Conservation (phyloP, 2,888 invertebrate genomes). For the Archips xylosteana region DNA sequence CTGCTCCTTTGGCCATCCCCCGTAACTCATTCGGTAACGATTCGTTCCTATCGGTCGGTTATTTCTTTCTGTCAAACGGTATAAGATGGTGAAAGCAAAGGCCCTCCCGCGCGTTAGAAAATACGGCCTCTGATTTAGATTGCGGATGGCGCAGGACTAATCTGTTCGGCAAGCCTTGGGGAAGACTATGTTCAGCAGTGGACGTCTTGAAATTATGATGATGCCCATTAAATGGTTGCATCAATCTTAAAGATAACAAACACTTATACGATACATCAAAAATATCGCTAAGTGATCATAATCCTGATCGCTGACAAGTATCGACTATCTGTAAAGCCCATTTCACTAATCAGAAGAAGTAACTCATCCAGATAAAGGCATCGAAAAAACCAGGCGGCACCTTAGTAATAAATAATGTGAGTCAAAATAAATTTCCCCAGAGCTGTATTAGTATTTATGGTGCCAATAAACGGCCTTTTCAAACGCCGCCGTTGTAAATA, state of each 20-base stretch:
- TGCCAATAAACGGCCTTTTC: conserved; percentile 79
- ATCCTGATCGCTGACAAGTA: not conserved
- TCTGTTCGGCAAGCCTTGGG: too few species aligned
- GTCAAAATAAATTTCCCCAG: conserved; percentile 79
- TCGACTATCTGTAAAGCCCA: conserved; percentile 13
- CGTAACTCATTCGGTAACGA: too few species aligned
- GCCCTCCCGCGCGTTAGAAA: too few species aligned
- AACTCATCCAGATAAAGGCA: conserved; percentile 35
- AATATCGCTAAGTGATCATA: conserved; percentile 6
- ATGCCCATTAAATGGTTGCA: not conserved
- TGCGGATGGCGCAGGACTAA: too few species aligned
- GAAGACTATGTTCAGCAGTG: too few species aligned
- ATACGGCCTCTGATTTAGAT: too few species aligned
- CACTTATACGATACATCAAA: not conserved
- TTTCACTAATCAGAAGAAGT: conserved; percentile 32
- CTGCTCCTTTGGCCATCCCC: too few species aligned
- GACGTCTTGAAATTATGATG: not conserved
- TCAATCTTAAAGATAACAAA: not conserved
- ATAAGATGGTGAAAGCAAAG: too few species aligned
- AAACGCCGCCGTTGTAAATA: conserved; percentile 82
- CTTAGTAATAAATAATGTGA: conserved; percentile 80
- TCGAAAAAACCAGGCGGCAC: conserved; percentile 55
- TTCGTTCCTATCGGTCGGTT: too few species aligned
- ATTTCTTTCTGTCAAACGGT: too few species aligned
- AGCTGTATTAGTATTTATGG: conserved; percentile 84